These are phyloP conservation scores for Gasterosteus nipponicus DNA, from an alignment of 2,113 vertebrate genomes.

Conservation along the genomic window DNA sequence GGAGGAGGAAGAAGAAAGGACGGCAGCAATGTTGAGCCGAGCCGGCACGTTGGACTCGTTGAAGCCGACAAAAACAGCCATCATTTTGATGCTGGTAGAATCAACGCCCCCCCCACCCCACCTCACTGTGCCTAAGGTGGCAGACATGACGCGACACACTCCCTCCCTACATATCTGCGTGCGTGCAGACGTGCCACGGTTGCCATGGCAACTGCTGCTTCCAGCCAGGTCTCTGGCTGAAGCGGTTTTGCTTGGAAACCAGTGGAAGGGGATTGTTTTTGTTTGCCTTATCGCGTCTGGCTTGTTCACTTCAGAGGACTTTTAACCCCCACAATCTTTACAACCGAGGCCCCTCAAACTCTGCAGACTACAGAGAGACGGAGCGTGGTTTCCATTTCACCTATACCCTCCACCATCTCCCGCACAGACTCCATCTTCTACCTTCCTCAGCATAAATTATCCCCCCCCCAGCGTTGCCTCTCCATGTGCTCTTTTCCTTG, in stretches of 20 bases:
- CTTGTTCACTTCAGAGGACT: conserved; percentile 51
- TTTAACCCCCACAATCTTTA: conserved; percentile 29
- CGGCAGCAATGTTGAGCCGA: conserved; percentile 15
- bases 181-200: conserved; percentile 59
- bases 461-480: conserved; percentile 1
- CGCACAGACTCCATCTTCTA: not conserved
- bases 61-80: conserved; percentile 2
- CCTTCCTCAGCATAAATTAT: conserved; percentile 1
- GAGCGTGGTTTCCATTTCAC: conserved; percentile 39
- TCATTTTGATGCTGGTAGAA: conserved; percentile 12
- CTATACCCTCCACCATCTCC: conserved; percentile 16
- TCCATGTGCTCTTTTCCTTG: not conserved
- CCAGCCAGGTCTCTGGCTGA: conserved; percentile 24
- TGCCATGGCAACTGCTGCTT: conserved; percentile 69
- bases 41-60: conserved; percentile 39
- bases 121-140: conserved; percentile 41
- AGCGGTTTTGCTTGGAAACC: conserved; percentile 51
- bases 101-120: no score
- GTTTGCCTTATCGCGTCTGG: conserved; percentile 40
- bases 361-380: conserved; percentile 27
- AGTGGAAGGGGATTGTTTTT: conserved; percentile 49
- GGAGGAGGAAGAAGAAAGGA: conserved; percentile 19
- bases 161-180: conserved; percentile 33
- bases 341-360: conserved; percentile 13
- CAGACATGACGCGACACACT: conserved; percentile 56